Evolutionary conservation across 1,140 invertebrate species (phyloP).

Genomic region (Sminthurinus signatus): DNA sequence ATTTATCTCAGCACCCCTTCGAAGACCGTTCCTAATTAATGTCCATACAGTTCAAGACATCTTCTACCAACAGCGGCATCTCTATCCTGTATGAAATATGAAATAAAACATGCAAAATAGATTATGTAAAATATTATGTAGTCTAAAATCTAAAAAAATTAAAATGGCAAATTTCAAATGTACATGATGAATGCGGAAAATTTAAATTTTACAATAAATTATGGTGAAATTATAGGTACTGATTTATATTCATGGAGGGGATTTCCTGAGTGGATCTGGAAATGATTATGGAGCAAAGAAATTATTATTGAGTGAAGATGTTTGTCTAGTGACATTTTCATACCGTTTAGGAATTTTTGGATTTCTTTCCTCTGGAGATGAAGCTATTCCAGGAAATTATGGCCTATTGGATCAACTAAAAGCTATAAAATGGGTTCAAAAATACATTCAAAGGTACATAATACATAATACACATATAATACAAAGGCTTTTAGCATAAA

Average conservation of each 20-base stretch:
- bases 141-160: too few relatives aligned
- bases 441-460: constrained; percentile 41
- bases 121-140: too few relatives aligned
- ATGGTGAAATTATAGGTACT: too few relatives aligned
- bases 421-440: constrained; percentile 75
- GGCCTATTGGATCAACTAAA: constrained; percentile 86
- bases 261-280: constrained; percentile 84
- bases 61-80: constrained; percentile 35
- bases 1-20: neutral
- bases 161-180: too few relatives aligned
- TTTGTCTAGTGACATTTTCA: constrained; percentile 92
- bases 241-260: constrained; percentile 94
- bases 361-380: constrained; percentile 79
- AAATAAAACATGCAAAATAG: too few relatives aligned
- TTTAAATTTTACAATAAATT: too few relatives aligned
- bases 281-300: constrained; percentile 86
- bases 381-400: constrained; percentile 90
- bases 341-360: constrained; percentile 88
- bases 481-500: too few relatives aligned
- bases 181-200: too few relatives aligned
- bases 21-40: constrained; percentile 4
- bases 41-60: constrained; percentile 9
- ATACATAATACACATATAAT: too few relatives aligned
- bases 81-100: too few relatives aligned
- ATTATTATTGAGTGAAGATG: constrained; percentile 80